Conservation (phyloP, 2,888 invertebrate species). For the Clostera curtula region DNA sequence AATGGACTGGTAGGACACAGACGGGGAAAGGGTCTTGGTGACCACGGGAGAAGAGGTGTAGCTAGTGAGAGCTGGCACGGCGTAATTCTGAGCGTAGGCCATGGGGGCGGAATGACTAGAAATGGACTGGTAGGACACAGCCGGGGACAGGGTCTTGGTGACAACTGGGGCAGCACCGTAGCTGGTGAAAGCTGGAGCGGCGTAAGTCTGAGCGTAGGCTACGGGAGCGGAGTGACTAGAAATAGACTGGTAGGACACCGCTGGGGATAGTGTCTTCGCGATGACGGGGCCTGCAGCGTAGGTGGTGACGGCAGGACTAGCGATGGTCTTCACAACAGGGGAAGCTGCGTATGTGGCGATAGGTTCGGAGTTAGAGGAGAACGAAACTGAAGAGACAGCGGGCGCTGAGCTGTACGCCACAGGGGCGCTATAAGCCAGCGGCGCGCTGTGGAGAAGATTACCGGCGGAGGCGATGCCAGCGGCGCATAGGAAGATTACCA, state of each 20-base stretch:
- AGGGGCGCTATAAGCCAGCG: constrained; percentile 52
- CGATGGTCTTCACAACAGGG: constrained; percentile 26
- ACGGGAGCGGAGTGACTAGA: constrained; percentile 16
- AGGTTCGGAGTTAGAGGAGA: constrained; percentile 19
- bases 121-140: too few relatives aligned
- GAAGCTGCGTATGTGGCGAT: constrained; percentile 22
- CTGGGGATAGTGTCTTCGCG: constrained; percentile 26
- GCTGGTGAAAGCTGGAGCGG: too few relatives aligned
- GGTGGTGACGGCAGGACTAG: constrained; percentile 27
- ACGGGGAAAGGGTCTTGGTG: constrained; percentile 40
- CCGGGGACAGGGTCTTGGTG: too few relatives aligned
- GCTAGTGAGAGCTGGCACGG: constrained; percentile 40
- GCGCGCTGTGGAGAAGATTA: constrained; percentile 53
- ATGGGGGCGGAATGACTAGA: too few relatives aligned
- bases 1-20: constrained; percentile 33
- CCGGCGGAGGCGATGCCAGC: constrained; percentile 78
- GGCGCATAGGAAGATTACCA: constrained; percentile 72
- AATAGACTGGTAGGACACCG: constrained; percentile 9
- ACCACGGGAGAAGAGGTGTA: constrained; percentile 33
- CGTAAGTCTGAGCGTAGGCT: constrained; percentile 23
- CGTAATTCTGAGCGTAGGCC: too few relatives aligned
- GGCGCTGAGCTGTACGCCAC: constrained; percentile 51
- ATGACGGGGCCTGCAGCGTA: constrained; percentile 57
- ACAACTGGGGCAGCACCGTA: too few relatives aligned
- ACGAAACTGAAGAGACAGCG: constrained; percentile 32